A percentile compares a stretch with the other conserved stretches of the same genome.
Evolutionary conservation across 2,797 vertebrate species (phyloP).

Genomic region (Muscicapa striata): DNA sequence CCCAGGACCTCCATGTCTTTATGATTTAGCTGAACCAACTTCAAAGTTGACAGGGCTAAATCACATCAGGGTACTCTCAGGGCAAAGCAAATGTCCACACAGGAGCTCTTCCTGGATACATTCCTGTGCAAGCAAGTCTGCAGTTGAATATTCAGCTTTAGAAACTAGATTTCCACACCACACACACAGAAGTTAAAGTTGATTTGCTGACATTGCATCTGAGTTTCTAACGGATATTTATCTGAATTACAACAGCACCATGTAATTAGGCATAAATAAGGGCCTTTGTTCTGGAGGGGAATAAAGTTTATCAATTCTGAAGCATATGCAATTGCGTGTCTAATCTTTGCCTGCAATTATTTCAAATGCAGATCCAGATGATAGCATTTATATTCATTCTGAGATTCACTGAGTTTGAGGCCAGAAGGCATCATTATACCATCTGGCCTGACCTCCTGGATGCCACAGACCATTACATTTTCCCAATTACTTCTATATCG

Average conservation of each 20-base stretch:
- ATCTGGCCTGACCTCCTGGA: conserved; percentile 68
- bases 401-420: conserved; percentile 42
- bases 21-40: neutral
- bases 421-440: conserved; percentile 66
- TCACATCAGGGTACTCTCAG: neutral
- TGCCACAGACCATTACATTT: conserved; percentile 64
- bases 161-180: neutral
- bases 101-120: neutral
- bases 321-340: conserved; percentile 52
- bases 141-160: neutral
- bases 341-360: conserved; percentile 63
- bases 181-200: neutral
- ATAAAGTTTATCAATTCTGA: conserved; percentile 46
- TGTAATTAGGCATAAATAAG: conserved; percentile 48
- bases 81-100: neutral
- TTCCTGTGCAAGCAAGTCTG: neutral
- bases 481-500: conserved; percentile 46
- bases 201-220: neutral
- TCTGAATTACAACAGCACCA: conserved; percentile 29
- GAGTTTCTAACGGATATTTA: neutral
- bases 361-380: conserved; percentile 58
- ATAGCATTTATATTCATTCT: conserved; percentile 57
- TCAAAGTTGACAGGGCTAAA: neutral
- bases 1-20: neutral
- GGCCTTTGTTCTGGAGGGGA: conserved; percentile 33